phyloP scores from a whole-genome alignment of 1,140 invertebrate genomes.

The Contarinia nasturtii region DNA sequence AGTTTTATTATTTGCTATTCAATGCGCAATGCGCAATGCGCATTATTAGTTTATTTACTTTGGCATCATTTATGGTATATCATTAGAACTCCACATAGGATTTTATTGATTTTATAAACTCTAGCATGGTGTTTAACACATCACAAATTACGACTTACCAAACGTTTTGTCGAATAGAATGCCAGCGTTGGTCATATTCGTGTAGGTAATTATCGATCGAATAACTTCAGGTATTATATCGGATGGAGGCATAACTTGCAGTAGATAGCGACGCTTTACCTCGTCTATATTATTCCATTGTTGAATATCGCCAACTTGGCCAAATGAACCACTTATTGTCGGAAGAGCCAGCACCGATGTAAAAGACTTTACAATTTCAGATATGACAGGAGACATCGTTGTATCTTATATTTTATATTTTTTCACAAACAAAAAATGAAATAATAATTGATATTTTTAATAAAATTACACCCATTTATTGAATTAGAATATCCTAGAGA shows the following conservation, averaged over 20 bases:
- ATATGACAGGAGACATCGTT: conserved; percentile 46
- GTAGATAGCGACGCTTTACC: conserved; percentile 42
- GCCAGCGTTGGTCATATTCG: conserved; percentile 79
- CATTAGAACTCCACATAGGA: conserved; percentile 3
- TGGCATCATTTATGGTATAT: neutral
- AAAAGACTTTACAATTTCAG: conserved; percentile 58
- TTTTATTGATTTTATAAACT: neutral
- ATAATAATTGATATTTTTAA: too few species aligned
- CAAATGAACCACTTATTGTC: conserved; percentile 56
- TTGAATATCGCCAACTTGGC: conserved; percentile 49
- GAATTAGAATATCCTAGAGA: too few species aligned
- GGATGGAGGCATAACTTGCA: conserved; percentile 50
- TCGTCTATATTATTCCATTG: conserved; percentile 45
- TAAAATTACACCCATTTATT: too few species aligned
- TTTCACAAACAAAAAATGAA: too few species aligned
- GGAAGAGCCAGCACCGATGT: conserved; percentile 49
- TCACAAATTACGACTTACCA: conserved; percentile 30
- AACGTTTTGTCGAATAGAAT: conserved; percentile 76
- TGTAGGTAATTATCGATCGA: conserved; percentile 51
- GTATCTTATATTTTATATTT: conserved; percentile 52
- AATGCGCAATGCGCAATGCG: neutral
- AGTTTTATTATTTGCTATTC: neutral
- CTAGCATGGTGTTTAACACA: neutral
- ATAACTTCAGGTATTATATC: conserved; percentile 67
- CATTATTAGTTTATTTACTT: too few species aligned